Base-by-base conservation (phyloP, 1,140 invertebrate species). In the Aphidius gifuensis region DNA sequence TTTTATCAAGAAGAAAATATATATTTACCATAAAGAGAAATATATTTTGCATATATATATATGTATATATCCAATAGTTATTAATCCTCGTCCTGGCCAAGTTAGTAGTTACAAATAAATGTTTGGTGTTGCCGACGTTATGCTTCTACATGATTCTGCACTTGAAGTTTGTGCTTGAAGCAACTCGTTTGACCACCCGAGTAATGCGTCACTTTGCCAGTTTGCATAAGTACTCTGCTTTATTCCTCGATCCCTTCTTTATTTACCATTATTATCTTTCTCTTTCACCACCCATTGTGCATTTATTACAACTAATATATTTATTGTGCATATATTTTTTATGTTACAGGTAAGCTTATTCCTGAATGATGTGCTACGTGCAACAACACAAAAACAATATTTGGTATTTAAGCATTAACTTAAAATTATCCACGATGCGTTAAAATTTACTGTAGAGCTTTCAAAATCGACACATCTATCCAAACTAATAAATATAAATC, bases 141-240 rank as follows among this genome's bases (percentile, higher is more conserved):
- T 32, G 47, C 61, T 55, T 72, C 66, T 69, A 72, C 70, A 72
- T 60, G 70, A 64, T 65, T 72, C 62, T 68, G 70, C 70, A 72
- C 70, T 71, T 66, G 16, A 38, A 53, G 55, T 44, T 55, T 39
- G 53, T 55, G 32, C 38, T 9, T 54, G 54, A 32, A 32, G 23
- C 55, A 5, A 47, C 54, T 47, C 54, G 57, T 59, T 55, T 55
- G 62, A 64, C 62, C 62, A 62, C 45, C 53, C 11, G 9, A 49
- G 62, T 57, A 60, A 64, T 64, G 62, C 57, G 58, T 64, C 58
- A 64, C 62, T 60, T 62, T 55, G 56, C 56, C 56, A 58, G 39
- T 16, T 50, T 5, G 5, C 59, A 9, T 23, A 11, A 61, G 58
- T 50, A 45, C 11, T 16, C 6, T n/a, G 53, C 40, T 42, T 40